A percentile compares a stretch with the other conserved stretches of the same genome.
Evolutionary conservation across 2,113 vertebrate species (phyloP).

Genomic region (Dasyornis broadbenti): DNA sequence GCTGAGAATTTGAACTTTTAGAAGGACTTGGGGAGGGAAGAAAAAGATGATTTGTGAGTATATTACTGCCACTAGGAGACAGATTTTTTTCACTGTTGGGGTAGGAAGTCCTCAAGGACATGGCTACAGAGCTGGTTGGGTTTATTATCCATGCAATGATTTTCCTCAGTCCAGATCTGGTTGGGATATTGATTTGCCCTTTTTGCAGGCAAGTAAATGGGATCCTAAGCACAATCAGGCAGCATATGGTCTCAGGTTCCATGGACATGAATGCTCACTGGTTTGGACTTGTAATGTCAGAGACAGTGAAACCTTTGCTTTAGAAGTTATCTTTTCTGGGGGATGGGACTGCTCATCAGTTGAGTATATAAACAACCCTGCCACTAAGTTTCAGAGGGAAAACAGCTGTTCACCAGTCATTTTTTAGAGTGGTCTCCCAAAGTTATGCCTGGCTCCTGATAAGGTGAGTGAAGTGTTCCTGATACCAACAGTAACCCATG

Average conservation of each 20-base stretch:
- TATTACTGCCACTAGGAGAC: not conserved
- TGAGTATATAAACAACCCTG: not conserved
- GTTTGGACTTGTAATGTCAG: not conserved
- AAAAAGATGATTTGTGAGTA: not conserved
- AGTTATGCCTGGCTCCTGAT: not conserved
- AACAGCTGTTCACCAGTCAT: not conserved
- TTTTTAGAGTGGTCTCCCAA: not conserved
- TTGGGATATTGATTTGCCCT: not conserved
- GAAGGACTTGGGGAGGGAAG: not conserved
- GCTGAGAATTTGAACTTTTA: not conserved
- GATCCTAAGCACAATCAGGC: not conserved
- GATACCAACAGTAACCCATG: not conserved
- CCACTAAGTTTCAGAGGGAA: not conserved
- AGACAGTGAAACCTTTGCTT: not conserved
- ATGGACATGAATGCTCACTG: not conserved
- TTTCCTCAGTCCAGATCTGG: not conserved
- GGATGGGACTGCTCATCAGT: not conserved
- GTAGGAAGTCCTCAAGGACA: not conserved
- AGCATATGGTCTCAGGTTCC: not conserved
- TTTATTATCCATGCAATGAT: not conserved
- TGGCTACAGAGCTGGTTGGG: not conserved
- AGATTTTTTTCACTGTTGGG: not conserved
- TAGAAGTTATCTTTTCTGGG: not conserved
- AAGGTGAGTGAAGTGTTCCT: not conserved
- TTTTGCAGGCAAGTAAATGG: not conserved